Evolutionary conservation across 2,113 vertebrate species (phyloP), one percentile per base, ranked within the genome.

Genomic region (Cephalopterus ornatus): DNA sequence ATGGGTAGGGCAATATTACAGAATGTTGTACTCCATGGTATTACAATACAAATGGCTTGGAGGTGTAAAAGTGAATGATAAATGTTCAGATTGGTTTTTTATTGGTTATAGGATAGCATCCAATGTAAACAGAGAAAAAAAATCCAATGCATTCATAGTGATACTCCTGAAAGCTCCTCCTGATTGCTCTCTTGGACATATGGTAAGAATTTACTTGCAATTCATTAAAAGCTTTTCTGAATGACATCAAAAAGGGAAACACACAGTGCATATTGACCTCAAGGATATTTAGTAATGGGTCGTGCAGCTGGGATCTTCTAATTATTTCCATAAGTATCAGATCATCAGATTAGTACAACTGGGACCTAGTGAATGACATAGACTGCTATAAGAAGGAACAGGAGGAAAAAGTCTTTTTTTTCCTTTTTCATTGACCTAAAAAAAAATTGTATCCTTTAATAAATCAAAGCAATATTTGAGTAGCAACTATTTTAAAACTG

Each of bases 141-240:
- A 32, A 11, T 28, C 4, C 30, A 81, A 1, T 44, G 30, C 19
- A 50, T 82, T 85, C 35, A 22, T n/a, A 74, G 11, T 47, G 23
- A 66, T 52, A 46, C 55, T 53, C 50, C 49, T 58, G 33, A 80
- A 85, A 63, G 42, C 11, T 95, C 16, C 44, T 70, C n/a, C 39
- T 62, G 24, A n/a, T 20, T 50, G 14, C 52, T 88, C 22, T 80
- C 42, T 67, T 77, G 47, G 53, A 88, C 95, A 94, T 80, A 63
- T 65, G 91, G 93, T 72, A 92, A 59, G 13, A 93, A 91, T 92
- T 92, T 88, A 42, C 35, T 86, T 77, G 42, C 71, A 89, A 87
- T 91, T 92, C 72, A 72, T 91, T 78, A 65, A 86, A 91, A 87
- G 19, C 18, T 72, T 88, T 93, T 86, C 37, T 92, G 72, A 89